phyloP scores from a whole-genome alignment of 2,888 invertebrate genomes.

The Agonopterix heracliana region DNA sequence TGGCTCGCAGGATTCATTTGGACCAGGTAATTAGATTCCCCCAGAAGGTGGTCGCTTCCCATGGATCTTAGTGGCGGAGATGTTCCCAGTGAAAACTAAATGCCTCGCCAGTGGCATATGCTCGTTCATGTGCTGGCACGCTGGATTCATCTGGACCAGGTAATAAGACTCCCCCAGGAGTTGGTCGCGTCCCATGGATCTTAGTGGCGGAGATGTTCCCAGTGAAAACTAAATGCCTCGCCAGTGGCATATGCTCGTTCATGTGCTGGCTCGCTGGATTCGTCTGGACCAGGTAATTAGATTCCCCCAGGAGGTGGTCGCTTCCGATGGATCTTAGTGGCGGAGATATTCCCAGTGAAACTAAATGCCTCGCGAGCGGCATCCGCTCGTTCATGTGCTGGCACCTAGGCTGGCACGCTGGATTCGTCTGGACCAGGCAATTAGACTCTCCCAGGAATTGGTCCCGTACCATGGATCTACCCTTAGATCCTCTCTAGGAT shows the following conservation, averaged over 20 bases:
- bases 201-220: conserved; percentile 90
- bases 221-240: conserved; percentile 83
- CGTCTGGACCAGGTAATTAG: conserved; percentile 79
- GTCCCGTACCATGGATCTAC: background rate
- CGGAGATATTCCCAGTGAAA: conserved; percentile 88
- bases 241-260: conserved; percentile 84
- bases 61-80: background rate
- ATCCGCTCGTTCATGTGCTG: conserved; percentile 83
- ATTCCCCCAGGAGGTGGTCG: background rate
- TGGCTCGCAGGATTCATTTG: too few species aligned
- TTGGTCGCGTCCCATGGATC: conserved; percentile 89
- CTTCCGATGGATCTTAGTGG: conserved; percentile 84
- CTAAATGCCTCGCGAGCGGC: conserved; percentile 84
- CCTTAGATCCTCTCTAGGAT: too few species aligned
- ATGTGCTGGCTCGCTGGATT: conserved; percentile 87
- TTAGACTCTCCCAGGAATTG: background rate
- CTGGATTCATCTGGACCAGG: too few species aligned
- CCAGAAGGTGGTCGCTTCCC: background rate
- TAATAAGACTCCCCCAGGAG: conserved; percentile 56
- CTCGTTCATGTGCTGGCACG: too few species aligned
- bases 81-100: conserved; percentile 81
- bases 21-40: conserved; percentile 33
- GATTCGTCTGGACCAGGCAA: conserved; percentile 84
- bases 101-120: conserved; percentile 83
- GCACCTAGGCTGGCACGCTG: conserved; percentile 81